A percentile compares a stretch with the other conserved stretches of the same genome.
Conservation (phyloP, 1,140 invertebrate genomes). For the Brachionus calyciflorus region DNA sequence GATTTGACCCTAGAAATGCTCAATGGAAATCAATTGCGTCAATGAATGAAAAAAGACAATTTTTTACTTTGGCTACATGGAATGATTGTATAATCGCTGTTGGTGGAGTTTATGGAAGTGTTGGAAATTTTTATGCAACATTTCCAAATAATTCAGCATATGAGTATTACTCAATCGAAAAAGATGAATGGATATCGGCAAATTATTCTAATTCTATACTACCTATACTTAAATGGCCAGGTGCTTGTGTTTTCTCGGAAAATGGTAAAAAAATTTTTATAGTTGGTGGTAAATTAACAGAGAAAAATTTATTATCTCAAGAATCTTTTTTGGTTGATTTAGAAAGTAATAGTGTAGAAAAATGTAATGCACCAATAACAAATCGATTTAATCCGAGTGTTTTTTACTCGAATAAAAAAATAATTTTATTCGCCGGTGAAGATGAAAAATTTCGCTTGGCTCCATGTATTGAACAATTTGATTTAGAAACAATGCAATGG, state of each 20-base stretch:
- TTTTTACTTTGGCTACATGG: slow-evolving; percentile 54
- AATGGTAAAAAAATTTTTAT: slow-evolving; percentile 14
- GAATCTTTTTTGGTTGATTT: slow-evolving; percentile 28
- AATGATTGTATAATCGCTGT: slow-evolving; percentile 35
- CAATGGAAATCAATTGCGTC: slow-evolving; percentile 58
- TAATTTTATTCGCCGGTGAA: slow-evolving; percentile 43
- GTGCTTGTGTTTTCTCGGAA: slow-evolving; percentile 16
- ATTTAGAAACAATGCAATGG: slow-evolving; percentile 39
- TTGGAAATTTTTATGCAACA: slow-evolving; percentile 47
- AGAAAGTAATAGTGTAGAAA: background rate
- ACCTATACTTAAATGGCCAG: slow-evolving; percentile 46
- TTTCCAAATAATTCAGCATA: slow-evolving; percentile 21
- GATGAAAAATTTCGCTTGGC: slow-evolving; percentile 45
- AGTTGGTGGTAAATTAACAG: slow-evolving; percentile 34
- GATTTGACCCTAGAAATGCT: slow-evolving; percentile 59
- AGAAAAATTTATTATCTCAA: slow-evolving; percentile 5
- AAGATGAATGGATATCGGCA: slow-evolving; percentile 18
- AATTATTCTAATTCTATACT: background rate
- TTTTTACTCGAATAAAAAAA: background rate
- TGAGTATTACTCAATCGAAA: slow-evolving; percentile 29
- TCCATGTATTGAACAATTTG: slow-evolving; percentile 44
- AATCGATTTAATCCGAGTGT: slow-evolving; percentile 46
- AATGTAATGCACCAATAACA: slow-evolving; percentile 22
- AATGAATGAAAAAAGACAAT: slow-evolving; percentile 60
- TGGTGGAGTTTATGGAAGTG: slow-evolving; percentile 36